phyloP scores from a whole-genome alignment of 2,797 vertebrate species.

The Schizopygopsis pylzovi region DNA sequence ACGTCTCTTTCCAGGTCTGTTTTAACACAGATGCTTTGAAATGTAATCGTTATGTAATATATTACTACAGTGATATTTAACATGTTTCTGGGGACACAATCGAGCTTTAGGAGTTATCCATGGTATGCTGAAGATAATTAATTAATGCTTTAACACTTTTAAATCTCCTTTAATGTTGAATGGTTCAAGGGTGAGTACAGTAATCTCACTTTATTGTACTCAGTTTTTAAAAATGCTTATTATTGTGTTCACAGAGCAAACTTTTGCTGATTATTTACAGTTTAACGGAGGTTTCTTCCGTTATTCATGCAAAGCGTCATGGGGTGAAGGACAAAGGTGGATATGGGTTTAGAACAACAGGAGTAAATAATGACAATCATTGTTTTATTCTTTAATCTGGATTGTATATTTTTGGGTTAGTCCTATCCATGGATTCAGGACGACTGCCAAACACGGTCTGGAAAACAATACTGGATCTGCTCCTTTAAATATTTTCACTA shows the following conservation, averaged over 20 bases:
- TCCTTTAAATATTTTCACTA: conserved; percentile 9
- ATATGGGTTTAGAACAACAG: not conserved
- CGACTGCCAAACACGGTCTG: not conserved
- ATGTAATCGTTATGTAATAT: not conserved
- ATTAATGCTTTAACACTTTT: not conserved
- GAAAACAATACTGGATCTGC: conserved; percentile 8
- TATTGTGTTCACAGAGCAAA: not conserved
- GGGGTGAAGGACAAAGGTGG: not conserved
- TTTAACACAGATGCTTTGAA: not conserved
- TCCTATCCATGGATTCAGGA: not conserved
- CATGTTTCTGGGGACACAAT: not conserved
- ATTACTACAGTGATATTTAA: not conserved
- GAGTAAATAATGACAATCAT: not conserved
- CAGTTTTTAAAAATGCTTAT: not conserved
- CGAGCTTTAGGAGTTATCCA: not conserved
- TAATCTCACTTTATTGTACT: not conserved
- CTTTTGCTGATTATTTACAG: not conserved
- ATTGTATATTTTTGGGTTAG: too few relatives aligned
- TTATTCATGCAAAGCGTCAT: not conserved
- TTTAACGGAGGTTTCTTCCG: not conserved
- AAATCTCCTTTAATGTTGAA: not conserved
- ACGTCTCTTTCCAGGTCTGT: not conserved
- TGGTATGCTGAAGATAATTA: not conserved
- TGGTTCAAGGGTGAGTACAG: not conserved
- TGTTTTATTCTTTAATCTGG: not conserved